Evolutionary conservation across 1,140 invertebrate genomes (phyloP), one percentile per base, ranked within the genome.

Genomic region (Lepidurus apus): DNA sequence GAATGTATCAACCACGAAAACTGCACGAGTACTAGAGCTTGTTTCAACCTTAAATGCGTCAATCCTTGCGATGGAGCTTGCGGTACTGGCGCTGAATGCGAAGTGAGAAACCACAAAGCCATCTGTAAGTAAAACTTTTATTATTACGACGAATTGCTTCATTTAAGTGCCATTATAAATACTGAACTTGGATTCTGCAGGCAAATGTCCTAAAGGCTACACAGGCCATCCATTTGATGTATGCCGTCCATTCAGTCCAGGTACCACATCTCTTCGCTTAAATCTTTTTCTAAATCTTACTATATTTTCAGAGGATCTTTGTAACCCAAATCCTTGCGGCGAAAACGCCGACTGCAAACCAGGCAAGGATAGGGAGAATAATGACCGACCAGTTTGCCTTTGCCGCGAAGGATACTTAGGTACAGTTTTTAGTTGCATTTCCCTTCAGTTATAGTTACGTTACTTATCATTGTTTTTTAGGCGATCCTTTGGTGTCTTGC

Each of bases 241-340:
- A 81, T 95, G 93, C 85, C 88, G 93, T 81, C 92, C 90, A 76
- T 95, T 94, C 82, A 91, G 74, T 8, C 34, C 74, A 43, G 47
- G 34, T 44, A 24, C 17, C 74, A 21, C n/a, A 21, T 47, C 11
- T 45, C 17, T 44, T 76, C 26, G 1, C 42, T 11, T 44, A 42
- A 45, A 76, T 76, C 42, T 76, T 11, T 74, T 76, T 24, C 5
- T 76, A 76, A 76, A 26, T 11, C 17, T 79, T 5, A 44, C 44
- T 21, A 53, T 74, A 79, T 34, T 78, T 43, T 75, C 81, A 92
- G 93, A 88, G 82, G 93, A 95, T 83, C 87, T 95, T 0, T 95
- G 93, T 82, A 88, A 90, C 74, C 93, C 93, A 0, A 94, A 94
- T 85, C 93, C 93, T 21, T 96, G 94, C 82, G 94, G 94, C 1